A percentile compares a stretch with the other conserved stretches of the same genome.
Conservation (phyloP, 2,113 vertebrate genomes). For the Actenoides lindsayi region DNA sequence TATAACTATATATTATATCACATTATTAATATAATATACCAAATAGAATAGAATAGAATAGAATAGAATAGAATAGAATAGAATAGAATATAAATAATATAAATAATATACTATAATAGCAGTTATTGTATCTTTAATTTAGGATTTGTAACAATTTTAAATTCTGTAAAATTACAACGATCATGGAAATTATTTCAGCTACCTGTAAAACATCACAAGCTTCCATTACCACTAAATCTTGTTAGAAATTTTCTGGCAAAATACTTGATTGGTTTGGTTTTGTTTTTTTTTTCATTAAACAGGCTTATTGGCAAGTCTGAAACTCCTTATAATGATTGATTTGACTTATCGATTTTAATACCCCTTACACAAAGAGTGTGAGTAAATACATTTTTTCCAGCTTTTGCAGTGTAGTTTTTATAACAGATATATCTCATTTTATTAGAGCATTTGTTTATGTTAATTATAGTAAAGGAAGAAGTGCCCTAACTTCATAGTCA, state of each 20-base stretch:
- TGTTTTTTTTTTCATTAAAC: not conserved
- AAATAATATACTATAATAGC: not conserved
- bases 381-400: not conserved
- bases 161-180: not conserved
- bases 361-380: not conserved
- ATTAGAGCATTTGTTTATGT: not conserved
- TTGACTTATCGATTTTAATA: not conserved
- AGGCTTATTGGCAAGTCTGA: not conserved
- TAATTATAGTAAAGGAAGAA: not conserved
- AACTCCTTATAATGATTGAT: not conserved
- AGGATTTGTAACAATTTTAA: not conserved
- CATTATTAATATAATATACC: no score
- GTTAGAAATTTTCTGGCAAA: not conserved
- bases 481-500: not conserved
- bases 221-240: not conserved
- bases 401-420: not conserved
- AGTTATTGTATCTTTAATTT: not conserved
- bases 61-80: no score
- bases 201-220: not conserved
- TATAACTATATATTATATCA: no score
- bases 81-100: no score
- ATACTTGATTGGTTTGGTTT: not conserved
- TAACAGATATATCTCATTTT: not conserved
- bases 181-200: not conserved
- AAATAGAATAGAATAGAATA: no score